Base-by-base conservation (phyloP, 1,140 invertebrate genomes). In the Diachasma alloeum region DNA sequence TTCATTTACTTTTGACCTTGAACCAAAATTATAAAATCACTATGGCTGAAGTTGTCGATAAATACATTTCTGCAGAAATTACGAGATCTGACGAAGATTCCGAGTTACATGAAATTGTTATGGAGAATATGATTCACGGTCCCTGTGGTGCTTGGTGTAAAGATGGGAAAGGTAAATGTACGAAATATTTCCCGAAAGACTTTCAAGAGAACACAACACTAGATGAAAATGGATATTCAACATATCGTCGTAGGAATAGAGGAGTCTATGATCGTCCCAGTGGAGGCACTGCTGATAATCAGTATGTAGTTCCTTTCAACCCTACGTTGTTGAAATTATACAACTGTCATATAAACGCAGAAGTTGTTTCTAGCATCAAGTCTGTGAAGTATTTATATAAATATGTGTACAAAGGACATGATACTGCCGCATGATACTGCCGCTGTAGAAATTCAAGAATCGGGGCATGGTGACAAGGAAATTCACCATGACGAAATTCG, bases 151-250 rank as follows among this genome's bases (percentile, higher is more conserved):
- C 46, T 69, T 74, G 68, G 74, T 83, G 81, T 37, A 53, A 53
- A 53, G 53, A 46, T 39, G 15, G 19, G 15, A 36, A 22, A 56
- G 46, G 46, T 31, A 56, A 22, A 8, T 72, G 71, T 22, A 56
- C 46, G 0, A 89, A 90, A 79, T 63, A 75, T 17, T 90, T 79
- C 80, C 87, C 86, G 17, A 77, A 78, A 78, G 46, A 13, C 15
- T 84, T 88, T 68, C 19, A 78, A 8, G 46, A 63, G 13, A 80
- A 82, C 39, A 87, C 85, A 22, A 75, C 79, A 36, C 82, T 81
- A 15, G 80, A 79, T 15, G 80, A 81, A 24, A 79, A 87, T 77
- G 83, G 81, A 10, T 88, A 87, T 67, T 74, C 78, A 4, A 19
- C 59, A 8, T 78, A 78, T 71, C 11, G 77, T 13, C 42, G 73